These are phyloP conservation scores for Mirounga angustirostris DNA, from an alignment of 2,113 vertebrate species.

Conservation along the genomic window DNA sequence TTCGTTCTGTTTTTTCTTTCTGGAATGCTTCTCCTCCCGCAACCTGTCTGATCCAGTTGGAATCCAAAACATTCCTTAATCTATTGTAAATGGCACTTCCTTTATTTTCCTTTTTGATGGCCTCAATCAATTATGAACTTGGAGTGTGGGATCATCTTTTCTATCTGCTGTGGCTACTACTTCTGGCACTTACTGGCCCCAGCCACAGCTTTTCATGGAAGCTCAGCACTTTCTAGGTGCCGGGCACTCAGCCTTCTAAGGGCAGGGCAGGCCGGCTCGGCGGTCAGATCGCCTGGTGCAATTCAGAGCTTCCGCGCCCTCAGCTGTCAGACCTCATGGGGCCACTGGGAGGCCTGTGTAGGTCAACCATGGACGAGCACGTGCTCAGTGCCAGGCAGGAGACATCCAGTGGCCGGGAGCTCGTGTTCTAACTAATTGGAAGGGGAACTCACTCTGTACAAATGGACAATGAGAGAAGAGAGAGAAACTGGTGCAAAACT, in stretches of 20 bases:
- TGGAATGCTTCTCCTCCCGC: neutral
- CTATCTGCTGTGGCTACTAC: neutral
- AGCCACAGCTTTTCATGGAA: neutral
- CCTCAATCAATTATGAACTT: neutral
- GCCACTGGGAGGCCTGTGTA: neutral
- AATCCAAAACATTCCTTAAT: neutral
- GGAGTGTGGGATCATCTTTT: neutral
- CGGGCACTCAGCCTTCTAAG: rapidly evolving
- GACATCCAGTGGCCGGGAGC: neutral
- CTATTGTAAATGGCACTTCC: neutral
- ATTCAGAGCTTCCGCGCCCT: neutral
- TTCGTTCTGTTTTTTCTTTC: neutral
- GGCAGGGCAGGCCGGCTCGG: neutral
- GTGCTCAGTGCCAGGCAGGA: rapidly evolving
- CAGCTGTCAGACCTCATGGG: neutral
- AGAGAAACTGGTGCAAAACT: neutral
- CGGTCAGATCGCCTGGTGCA: too few species aligned
- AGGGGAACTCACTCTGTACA: neutral
- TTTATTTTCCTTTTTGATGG: neutral
- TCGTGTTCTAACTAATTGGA: rapidly evolving
- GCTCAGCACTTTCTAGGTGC: rapidly evolving
- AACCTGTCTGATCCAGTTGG: neutral
- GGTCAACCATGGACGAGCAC: rapidly evolving
- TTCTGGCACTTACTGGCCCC: neutral
- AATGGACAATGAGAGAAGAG: neutral